Base-by-base conservation (phyloP, 1,140 invertebrate species). In the Hirudo medicinalis region DNA sequence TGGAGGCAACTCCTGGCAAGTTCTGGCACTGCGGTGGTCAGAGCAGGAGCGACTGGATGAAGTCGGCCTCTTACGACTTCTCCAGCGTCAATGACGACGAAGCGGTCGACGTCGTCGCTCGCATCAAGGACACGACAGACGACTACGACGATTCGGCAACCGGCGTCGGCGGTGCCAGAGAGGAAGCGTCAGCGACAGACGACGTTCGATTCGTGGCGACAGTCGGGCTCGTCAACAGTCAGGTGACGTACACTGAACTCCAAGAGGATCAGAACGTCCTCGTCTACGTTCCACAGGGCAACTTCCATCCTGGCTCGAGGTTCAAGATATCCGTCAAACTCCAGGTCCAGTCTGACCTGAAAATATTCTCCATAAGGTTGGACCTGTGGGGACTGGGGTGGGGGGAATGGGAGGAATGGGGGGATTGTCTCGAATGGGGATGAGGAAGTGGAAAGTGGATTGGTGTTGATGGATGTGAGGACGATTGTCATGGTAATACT, bases 311-410 rank as follows among this genome's bases (percentile, higher is more conserved):
- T 1, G 87, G 90, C 75, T 91, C 90, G n/a, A 87, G 89, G 75
- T 83, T 93, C 55, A 90, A 92, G 80, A 86, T 92, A 1, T 90
- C 91, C 2, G 90, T 91, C 1, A 91, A 90, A 77, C 83, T 92
- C n/a, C 88, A 90, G 60, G 73, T 85, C 72, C 84, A 79, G 75
- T 81, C 77, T 13, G 81, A 79, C 49, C 85, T 92, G 71, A 86
- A 89, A 55, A 87, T 89, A 4, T 89, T 93, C 76, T 86, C 89
- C 74, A 86, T 93, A 74, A 89, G 87, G 90, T 91, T 80, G 85
- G 85, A 40, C 43, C 25, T 22, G n/a, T n/a, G n/a, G n/a, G n/a
- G n/a, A n/a, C n/a, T n/a, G n/a, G n/a, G n/a, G n/a, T n/a, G n/a
- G n/a, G 43, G 19, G 20, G n/a, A 27, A 22, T 4, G 2, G 25